Percentiles rank a stretch among this genome's conserved stretches.
phyloP scores from a whole-genome alignment of 2,797 vertebrate genomes.

The Salmo trutta region DNA sequence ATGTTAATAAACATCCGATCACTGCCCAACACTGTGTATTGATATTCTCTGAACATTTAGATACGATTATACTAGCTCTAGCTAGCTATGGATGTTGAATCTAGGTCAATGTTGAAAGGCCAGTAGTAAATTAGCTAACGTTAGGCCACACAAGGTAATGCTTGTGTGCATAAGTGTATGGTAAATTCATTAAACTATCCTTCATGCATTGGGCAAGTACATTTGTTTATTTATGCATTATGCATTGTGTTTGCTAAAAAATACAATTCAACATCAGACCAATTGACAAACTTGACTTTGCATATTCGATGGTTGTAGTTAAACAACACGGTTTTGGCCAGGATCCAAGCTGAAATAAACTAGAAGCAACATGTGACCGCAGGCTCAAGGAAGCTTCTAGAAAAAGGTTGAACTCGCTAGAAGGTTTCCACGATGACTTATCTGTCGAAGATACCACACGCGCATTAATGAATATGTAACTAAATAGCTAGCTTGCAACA shows the following conservation, averaged over 20 bases:
- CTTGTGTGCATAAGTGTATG: not conserved
- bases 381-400: constrained; percentile 11
- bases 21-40: not conserved
- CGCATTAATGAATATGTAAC: not conserved
- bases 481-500: not conserved
- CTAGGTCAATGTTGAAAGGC: not conserved
- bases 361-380: constrained; percentile 16
- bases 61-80: not conserved
- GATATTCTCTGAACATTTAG: not conserved
- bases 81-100: not conserved
- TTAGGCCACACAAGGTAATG: not conserved
- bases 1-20: not conserved
- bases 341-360: not conserved
- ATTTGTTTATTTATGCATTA: not conserved
- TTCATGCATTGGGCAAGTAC: not conserved
- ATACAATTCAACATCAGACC: not conserved
- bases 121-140: not conserved
- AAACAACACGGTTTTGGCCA: not conserved
- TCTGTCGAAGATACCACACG: not conserved
- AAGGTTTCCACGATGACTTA: not conserved
- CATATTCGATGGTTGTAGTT: not conserved
- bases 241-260: not conserved
- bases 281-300: not conserved
- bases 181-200: not conserved
- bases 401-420: not conserved